Base-by-base conservation (phyloP, 1,140 invertebrate species). In the Leptinotarsa undecemlineata region DNA sequence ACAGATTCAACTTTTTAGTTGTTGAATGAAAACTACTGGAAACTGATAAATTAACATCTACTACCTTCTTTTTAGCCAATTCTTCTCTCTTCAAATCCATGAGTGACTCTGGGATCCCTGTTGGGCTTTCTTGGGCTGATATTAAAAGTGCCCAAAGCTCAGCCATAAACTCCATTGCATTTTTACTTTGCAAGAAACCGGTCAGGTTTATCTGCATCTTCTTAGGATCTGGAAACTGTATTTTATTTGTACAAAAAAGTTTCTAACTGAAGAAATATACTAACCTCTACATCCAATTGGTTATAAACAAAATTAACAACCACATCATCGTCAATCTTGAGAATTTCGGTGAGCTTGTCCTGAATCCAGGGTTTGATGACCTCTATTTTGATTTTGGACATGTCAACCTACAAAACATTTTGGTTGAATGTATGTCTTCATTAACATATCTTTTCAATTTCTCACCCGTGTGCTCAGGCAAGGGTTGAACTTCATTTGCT, bases 131-230 rank as follows among this genome's bases (percentile, higher is more conserved):
- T 87, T 99, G 96, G 3, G 98, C 98, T 71, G 96, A 98, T 68
- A 98, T 88, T 66, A 99, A 86, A 74, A 99, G 86, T 67, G 96
- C 93, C 98, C 98, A 99, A 61, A 99, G 86, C 84, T 99, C 97
- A 1, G 92, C 93, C 93, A 99, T 98, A 85, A 99, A 99, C 75
- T 96, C 92, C 63, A 98, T 90, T 14, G 98, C 97, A 88, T 99
- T 98, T 86, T 96, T 97, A 3, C 96, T 97, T 87, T 99, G 99
- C 33, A 99, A 87, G 86, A 99, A 99, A 14, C 98, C 98, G 51
- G 98, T 99, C 82, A 99, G 88, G 87, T 99, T 99, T 81, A 99
- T 99, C 90, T 99, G 98, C 93, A 99, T 99, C 86, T 98, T 95
- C 86, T 97, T 96, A 57, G 97, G 97, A 89, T 99, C 97, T 21